A percentile compares a stretch with the other conserved stretches of the same genome.
Evolutionary conservation across 2,113 vertebrate species (phyloP).

Genomic region (Microcebus ravelobensis): DNA sequence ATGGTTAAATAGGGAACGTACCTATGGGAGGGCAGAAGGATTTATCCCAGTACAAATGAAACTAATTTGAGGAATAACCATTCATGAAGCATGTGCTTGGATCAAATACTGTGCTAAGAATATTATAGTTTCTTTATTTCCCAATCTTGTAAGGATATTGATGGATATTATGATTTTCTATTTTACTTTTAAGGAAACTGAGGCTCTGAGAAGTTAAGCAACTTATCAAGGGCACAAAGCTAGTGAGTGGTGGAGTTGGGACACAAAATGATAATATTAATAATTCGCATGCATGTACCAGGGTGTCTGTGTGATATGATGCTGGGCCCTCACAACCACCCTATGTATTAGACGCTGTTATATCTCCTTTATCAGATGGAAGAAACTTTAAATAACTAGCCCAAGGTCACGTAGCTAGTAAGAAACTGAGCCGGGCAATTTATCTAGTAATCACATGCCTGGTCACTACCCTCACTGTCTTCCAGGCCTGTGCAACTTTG

Average conservation of each 20-base stretch:
- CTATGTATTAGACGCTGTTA: not conserved
- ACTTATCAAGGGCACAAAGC: slow-evolving; percentile 1
- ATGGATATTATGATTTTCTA: not conserved
- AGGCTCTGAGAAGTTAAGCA: not conserved
- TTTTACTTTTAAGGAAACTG: not conserved
- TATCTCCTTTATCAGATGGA: not conserved
- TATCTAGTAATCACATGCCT: not conserved
- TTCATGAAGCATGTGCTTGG: not conserved
- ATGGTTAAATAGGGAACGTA: slow-evolving; percentile 26
- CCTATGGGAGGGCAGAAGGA: not conserved
- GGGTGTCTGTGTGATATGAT: not conserved
- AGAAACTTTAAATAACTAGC: not conserved
- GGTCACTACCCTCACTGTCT: not conserved
- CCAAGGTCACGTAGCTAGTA: not conserved
- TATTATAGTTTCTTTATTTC: not conserved
- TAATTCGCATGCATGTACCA: not conserved
- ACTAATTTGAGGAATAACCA: not conserved
- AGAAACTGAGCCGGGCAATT: not conserved
- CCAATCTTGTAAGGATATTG: not conserved
- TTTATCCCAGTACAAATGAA: not conserved
- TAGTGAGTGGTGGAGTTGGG: not conserved
- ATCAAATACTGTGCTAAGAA: not conserved
- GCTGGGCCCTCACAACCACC: not conserved
- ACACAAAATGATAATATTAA: not conserved
- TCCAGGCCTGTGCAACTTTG: not conserved